Evolutionary conservation across 2,888 invertebrate genomes (phyloP).

Genomic region (Drosophila setosimentum): DNA sequence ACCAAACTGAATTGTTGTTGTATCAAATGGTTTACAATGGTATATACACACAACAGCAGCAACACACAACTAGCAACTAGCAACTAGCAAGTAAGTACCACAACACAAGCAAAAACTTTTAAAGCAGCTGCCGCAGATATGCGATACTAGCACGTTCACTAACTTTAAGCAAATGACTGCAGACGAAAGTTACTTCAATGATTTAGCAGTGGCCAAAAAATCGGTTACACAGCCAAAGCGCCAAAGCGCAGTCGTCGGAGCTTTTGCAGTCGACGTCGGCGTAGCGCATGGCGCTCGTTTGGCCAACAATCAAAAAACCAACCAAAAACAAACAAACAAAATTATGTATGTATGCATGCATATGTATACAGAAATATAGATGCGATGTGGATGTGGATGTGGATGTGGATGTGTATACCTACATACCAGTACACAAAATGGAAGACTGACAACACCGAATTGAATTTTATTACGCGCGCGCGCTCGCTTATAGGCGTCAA

Average conservation of each 20-base stretch:
- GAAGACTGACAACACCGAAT: conserved; percentile 52
- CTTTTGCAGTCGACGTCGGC: conserved; percentile 54
- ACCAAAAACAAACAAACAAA: conserved; percentile 1
- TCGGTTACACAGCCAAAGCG: conserved; percentile 73
- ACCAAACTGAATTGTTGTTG: conserved; percentile 30
- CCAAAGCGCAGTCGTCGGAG: conserved; percentile 57
- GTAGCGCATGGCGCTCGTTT: conserved; percentile 37
- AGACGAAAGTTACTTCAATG: conserved; percentile 84
- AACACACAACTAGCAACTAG: conserved; percentile 19
- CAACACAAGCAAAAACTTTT: conserved; percentile 24
- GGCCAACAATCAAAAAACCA: conserved; percentile 36
- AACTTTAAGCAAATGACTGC: conserved; percentile 85
- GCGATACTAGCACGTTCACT: conserved; percentile 85
- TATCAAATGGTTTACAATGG: conserved; percentile 12
- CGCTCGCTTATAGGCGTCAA: conserved; percentile 41
- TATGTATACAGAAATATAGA: not conserved
- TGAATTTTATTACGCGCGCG: conserved; percentile 65
- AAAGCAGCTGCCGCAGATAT: conserved; percentile 65
- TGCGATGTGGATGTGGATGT: not conserved
- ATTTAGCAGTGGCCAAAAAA: conserved; percentile 84
- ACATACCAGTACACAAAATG: conserved; percentile 12
- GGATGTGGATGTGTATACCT: not conserved
- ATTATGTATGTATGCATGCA: not conserved
- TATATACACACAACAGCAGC: conserved; percentile 5
- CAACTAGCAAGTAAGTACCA: conserved; percentile 8